Evolutionary conservation across 2,113 vertebrate genomes (phyloP).

Genomic region (Callospermophilus lateralis): DNA sequence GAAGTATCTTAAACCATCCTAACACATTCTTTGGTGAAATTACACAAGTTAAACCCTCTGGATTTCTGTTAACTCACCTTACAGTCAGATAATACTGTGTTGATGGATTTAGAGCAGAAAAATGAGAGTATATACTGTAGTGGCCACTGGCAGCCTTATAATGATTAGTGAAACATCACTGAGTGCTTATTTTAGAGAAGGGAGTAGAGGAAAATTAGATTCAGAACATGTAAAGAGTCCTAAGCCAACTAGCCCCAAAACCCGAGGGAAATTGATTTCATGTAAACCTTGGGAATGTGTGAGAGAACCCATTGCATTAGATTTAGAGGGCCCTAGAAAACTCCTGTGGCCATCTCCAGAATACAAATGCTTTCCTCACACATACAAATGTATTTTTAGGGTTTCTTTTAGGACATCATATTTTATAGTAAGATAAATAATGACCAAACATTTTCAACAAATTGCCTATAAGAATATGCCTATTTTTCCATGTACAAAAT

Average conservation of each 20-base stretch:
- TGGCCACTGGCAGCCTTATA: neutral
- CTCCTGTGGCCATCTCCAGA: neutral
- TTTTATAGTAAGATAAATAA: slow-evolving; percentile 22
- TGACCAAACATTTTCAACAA: slow-evolving; percentile 23
- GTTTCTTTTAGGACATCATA: neutral
- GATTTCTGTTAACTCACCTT: neutral
- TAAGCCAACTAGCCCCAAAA: neutral
- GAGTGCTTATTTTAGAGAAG: neutral
- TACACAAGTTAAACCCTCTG: neutral
- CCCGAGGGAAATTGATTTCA: neutral
- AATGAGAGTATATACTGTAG: neutral
- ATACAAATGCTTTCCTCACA: neutral
- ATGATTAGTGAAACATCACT: neutral
- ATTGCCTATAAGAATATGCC: neutral
- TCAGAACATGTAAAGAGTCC: neutral
- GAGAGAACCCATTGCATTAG: neutral
- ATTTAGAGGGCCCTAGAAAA: neutral
- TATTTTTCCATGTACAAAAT: neutral
- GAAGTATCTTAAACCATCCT: neutral
- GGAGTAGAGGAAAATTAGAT: neutral
- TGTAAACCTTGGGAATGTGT: neutral
- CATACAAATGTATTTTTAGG: neutral
- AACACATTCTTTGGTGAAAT: neutral
- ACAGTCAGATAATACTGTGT: neutral
- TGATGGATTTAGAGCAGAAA: neutral